These are phyloP conservation scores for Spatula versicolor DNA, from an alignment of 2,797 vertebrate species.

Conservation along the genomic window DNA sequence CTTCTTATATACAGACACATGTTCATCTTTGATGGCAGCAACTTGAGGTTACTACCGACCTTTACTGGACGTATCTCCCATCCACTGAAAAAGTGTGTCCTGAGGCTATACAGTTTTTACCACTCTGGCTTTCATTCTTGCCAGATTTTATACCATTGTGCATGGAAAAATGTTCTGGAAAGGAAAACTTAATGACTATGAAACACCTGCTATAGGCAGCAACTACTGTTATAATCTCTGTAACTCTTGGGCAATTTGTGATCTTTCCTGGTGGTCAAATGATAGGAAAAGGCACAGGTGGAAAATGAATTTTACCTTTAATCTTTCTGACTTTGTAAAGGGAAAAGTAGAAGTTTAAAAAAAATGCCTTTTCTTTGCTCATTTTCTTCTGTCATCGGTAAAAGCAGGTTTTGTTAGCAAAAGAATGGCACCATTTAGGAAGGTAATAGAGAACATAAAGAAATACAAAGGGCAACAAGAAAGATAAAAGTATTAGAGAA, in stretches of 20 bases:
- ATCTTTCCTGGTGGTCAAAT: conserved; percentile 29
- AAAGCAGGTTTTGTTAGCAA: background rate
- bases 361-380: background rate
- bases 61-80: background rate
- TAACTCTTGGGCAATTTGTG: conserved; percentile 22
- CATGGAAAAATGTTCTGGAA: conserved; percentile 1
- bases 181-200: background rate
- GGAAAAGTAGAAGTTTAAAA: background rate
- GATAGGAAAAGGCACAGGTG: background rate
- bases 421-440: background rate
- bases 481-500: background rate
- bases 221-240: background rate
- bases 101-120: background rate
- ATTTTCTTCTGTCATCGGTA: background rate
- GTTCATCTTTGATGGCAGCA: background rate
- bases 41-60: background rate
- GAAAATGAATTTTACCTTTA: conserved; percentile 30
- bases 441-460: background rate
- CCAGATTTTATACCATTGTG: background rate
- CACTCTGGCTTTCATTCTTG: background rate
- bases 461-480: background rate
- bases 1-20: background rate
- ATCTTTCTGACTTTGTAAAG: background rate
- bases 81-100: background rate
- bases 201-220: background rate